Base-by-base conservation (phyloP, 2,797 vertebrate species). In the Meriones psammophilus region DNA sequence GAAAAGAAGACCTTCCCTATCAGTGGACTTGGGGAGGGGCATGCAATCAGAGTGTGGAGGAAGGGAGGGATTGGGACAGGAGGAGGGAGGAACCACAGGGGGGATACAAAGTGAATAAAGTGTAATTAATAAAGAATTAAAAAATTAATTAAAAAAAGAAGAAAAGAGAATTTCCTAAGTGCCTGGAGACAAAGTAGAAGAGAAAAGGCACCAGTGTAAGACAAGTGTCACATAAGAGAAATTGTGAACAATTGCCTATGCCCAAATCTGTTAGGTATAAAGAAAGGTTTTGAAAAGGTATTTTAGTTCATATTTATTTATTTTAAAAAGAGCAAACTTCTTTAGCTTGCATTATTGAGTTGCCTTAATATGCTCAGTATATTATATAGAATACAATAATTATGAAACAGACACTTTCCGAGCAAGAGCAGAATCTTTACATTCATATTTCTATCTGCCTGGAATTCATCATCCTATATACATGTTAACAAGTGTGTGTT, bases 241-340 rank as follows among this genome's bases (percentile, higher is more conserved):
- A 64, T 26, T 50, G 33, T 33, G 54, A 39, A 42, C 1, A 8
- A 56, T 92, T 60, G 56, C 86, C 46, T 89, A 71, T 69, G 58
- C 79, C 74, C 88, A 80, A 95, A 71, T 89, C 85, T 62, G 17
- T 92, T 89, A 96, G 71, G 68, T 94, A 18, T 36, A 94, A 88
- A 91, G 36, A 85, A 93, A 89, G 79, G 94, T 54, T 89, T 88
- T 93, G 84, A 95, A 60, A 80, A 80, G 36, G n/a, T 84, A 33
- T 42, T 93, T 95, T 62, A 8, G 8, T 77, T 76, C 15, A 8
- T 69, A 54, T 54, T 83, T 30, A 78, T 94, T 92, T 50, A 88
- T 81, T 24, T 56, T 54, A 71, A 5, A 92, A 90, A 86, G 69
- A 96, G 69, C 8, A 80, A 93, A 94, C 22, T 88, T 46, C 30